Evolutionary conservation across 2,113 vertebrate genomes (phyloP).

Genomic region (Cryptotis parvus): DNA sequence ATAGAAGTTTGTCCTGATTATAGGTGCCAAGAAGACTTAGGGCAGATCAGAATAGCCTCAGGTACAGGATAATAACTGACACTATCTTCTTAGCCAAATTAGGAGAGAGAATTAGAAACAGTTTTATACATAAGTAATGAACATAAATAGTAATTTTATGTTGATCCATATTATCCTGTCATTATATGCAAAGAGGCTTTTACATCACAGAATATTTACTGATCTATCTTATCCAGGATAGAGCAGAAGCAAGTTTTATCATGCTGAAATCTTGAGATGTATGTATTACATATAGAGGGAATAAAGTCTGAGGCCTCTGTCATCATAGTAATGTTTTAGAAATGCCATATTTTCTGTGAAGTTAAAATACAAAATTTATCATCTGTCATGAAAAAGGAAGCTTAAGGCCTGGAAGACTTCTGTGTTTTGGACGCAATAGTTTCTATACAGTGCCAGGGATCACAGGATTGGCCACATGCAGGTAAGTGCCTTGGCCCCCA

Average conservation of each 20-base stretch:
- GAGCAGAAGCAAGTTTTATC: not conserved
- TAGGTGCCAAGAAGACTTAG: not conserved
- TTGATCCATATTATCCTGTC: not conserved
- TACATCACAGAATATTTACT: not conserved
- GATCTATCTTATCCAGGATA: not conserved
- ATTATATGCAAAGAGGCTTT: constrained; percentile 5
- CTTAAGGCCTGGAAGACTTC: not conserved
- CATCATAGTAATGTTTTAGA: not conserved
- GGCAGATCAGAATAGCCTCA: not conserved
- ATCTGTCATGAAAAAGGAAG: not conserved
- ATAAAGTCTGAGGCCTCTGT: not conserved
- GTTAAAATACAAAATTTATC: not conserved
- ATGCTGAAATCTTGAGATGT: not conserved
- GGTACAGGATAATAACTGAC: not conserved
- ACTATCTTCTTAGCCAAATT: constrained; percentile 8
- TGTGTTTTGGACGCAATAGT: not conserved
- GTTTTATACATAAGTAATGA: not conserved
- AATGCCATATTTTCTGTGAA: not conserved
- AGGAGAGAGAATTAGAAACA: not conserved
- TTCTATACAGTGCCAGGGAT: not conserved
- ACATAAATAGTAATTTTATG: not conserved
- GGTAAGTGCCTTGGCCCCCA: too few relatives aligned
- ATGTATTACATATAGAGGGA: not conserved
- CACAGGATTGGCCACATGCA: too few relatives aligned
- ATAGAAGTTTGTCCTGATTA: not conserved